Evolutionary conservation across 2,797 vertebrate species (phyloP).

Genomic region (Microtus agrestis): DNA sequence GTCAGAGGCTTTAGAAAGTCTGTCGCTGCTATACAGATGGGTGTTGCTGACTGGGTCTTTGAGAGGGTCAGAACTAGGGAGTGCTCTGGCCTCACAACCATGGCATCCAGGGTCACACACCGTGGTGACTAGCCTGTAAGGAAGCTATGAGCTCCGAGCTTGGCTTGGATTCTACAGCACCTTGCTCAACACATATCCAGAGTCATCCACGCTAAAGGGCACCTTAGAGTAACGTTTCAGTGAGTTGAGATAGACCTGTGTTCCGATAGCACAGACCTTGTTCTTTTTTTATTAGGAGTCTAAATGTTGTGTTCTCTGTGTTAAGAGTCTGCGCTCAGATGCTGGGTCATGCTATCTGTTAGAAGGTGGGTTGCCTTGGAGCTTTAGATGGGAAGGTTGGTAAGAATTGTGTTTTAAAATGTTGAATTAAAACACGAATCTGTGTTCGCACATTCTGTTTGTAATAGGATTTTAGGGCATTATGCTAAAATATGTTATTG

Average conservation of each 20-base stretch:
- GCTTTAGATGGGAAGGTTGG: slow-evolving; percentile 38
- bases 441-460: neutral
- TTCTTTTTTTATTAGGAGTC: neutral
- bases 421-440: slow-evolving; percentile 61
- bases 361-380: slow-evolving; percentile 20
- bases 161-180: neutral
- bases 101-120: too few relatives aligned
- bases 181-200: neutral
- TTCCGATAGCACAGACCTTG: slow-evolving; percentile 30
- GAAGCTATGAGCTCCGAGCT: neutral
- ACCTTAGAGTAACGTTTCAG: slow-evolving; percentile 47
- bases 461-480: neutral
- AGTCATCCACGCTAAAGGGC: neutral
- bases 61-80: neutral
- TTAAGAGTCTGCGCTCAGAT: neutral
- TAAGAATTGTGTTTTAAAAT: slow-evolving; percentile 46
- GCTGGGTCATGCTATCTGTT: neutral
- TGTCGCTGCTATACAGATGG: neutral
- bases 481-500: slow-evolving; percentile 24
- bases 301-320: slow-evolving; percentile 28
- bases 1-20: neutral
- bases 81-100: neutral
- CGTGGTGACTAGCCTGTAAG: neutral
- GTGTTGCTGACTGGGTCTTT: neutral
- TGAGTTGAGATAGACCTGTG: neutral